Percentiles rank a stretch among this genome's conserved stretches.
Evolutionary conservation across 2,888 invertebrate species (phyloP).

Genomic region (Dascillus cervinus): DNA sequence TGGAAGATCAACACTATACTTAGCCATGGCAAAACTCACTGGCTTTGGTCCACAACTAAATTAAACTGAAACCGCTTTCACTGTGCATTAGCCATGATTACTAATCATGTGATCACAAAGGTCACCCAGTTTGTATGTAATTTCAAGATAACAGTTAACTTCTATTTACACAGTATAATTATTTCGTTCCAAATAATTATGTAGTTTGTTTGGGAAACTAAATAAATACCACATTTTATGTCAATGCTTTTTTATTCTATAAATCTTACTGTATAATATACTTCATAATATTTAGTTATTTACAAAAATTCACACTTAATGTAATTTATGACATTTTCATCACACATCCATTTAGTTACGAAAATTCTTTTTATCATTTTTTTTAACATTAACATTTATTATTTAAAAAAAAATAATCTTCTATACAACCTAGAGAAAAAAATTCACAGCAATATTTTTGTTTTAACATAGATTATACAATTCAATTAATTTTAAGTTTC

Average conservation of each 20-base stretch:
- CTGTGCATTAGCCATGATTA: no score
- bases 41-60: constrained; percentile 22
- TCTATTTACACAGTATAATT: no score
- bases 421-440: no score
- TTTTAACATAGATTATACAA: no score
- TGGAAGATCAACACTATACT: constrained; percentile 63
- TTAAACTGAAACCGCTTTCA: no score
- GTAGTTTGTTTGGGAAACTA: no score
- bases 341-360: constrained; percentile 16
- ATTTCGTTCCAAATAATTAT: no score
- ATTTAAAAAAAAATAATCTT: constrained; percentile 8
- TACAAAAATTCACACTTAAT: constrained; percentile 36
- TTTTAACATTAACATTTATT: constrained; percentile 13
- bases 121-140: no score
- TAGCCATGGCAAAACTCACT: constrained; percentile 37
- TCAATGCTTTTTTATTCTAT: constrained; percentile 29
- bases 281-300: constrained; percentile 36
- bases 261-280: constrained; percentile 37
- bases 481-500: no score
- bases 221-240: not conserved
- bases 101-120: no score
- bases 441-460: no score
- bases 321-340: constrained; percentile 27
- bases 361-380: constrained; percentile 7
- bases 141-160: no score